Base-by-base conservation (phyloP, 1,140 invertebrate genomes). In the Uloborus diversus region DNA sequence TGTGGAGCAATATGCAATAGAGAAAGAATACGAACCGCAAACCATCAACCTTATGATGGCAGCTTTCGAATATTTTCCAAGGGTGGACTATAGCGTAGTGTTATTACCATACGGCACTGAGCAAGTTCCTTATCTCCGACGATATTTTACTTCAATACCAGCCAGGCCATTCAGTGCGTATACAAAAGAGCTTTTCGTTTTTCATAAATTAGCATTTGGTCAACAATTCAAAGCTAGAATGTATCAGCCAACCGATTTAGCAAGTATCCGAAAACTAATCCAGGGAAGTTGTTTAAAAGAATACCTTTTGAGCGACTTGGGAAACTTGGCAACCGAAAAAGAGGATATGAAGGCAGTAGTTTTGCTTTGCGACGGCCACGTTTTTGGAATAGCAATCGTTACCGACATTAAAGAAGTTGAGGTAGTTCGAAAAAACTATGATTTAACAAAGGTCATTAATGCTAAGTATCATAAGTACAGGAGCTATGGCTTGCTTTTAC, bases 151-250 rank as follows among this genome's bases (percentile, higher is more conserved):
- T 28, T n/a, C 30, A 9, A 42, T 78, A 4, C 73, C 73, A 9
- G 61, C 47, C 23, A 20, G 73, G 1, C 73, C 62, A 35, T 78
- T 66, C 23, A 65, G 61, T 20, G 14, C 23, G 13, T 78, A 78
- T 20, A 51, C 65, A 14, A 78, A 78, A 37, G 73, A 78, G 57
- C 73, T 78, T 65, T 78, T 56, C 17, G 73, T 78, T 0, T 42
- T 65, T 56, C 73, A 78, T n/a, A 78, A 57, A 32, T 20, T n/a
- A 28, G 51, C 20, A 37, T 78, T 65, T 11, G 37, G 57, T n/a
- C 11, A 27, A 30, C 3, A 1, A 2, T 78, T 33, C 28, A 20
- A 64, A 9, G 56, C 14, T 4, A 56, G 49, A 17, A 5, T 0
- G 4, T 78, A 57, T 28, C 2, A 51, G 14, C 9, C 20, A 37